A percentile compares a stretch with the other conserved stretches of the same genome.
Evolutionary conservation across 1,140 invertebrate genomes (phyloP).

Genomic region (Macrocentrus cingulum): DNA sequence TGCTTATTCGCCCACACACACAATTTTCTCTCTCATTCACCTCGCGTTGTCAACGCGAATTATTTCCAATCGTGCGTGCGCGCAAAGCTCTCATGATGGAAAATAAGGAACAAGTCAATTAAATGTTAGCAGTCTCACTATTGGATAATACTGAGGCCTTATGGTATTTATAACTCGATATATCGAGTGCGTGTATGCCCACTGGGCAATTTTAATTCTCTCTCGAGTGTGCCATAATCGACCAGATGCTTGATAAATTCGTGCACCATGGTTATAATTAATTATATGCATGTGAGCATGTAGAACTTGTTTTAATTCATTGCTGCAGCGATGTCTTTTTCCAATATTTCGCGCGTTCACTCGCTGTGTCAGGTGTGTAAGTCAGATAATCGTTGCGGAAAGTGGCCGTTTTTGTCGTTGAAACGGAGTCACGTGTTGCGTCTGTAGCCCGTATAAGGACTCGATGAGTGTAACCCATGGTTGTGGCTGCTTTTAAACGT

Average conservation of each 20-base stretch:
- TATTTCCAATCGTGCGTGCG: constrained; percentile 31
- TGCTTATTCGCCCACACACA: constrained; percentile 37
- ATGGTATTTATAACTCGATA: not conserved
- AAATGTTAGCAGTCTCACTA: too few relatives aligned
- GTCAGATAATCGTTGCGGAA: too few relatives aligned
- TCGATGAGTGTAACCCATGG: constrained; percentile 11
- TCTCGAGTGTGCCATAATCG: not conserved
- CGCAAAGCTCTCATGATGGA: constrained; percentile 2
- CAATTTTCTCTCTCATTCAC: constrained; percentile 36
- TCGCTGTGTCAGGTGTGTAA: too few relatives aligned
- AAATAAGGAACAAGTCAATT: not conserved
- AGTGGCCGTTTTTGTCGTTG: constrained; percentile 14
- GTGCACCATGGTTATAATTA: not conserved
- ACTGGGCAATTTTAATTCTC: not conserved
- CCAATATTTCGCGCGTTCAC: too few relatives aligned
- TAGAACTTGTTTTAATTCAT: too few relatives aligned
- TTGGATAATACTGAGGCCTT: too few relatives aligned
- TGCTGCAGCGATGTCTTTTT: too few relatives aligned
- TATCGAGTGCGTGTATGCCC: not conserved
- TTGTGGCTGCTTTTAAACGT: not conserved
- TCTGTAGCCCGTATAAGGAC: constrained; percentile 35
- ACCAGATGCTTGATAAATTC: not conserved
- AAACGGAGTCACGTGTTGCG: constrained; percentile 19
- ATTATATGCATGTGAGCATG: not conserved
- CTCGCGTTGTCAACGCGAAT: constrained; percentile 31